Conservation (phyloP, 2,113 vertebrate species). For the Aldabrachelys gigantea region DNA sequence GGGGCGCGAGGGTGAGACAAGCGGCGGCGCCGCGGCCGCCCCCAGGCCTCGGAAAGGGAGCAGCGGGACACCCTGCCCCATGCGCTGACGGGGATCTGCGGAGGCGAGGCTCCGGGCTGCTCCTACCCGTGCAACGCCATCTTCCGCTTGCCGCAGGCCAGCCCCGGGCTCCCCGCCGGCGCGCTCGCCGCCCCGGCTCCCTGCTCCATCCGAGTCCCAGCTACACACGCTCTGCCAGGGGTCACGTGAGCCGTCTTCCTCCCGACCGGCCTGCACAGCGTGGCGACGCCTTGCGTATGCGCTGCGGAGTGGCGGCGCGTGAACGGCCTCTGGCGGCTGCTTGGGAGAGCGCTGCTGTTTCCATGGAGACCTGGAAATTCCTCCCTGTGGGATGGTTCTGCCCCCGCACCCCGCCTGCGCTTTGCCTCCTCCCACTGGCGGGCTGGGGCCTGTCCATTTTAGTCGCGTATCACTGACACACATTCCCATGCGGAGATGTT, state of each 20-base stretch:
- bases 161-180: background rate
- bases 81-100: no score
- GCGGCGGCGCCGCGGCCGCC: background rate
- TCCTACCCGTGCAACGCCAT: slow-evolving; percentile 31
- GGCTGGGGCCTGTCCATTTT: no score
- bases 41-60: background rate
- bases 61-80: background rate
- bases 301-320: no score
- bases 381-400: background rate
- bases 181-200: no score
- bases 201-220: background rate
- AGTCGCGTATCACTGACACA: background rate
- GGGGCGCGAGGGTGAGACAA: background rate
- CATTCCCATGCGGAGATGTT: rapidly evolving
- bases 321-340: rapidly evolving
- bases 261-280: background rate
- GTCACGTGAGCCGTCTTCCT: background rate
- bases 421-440: background rate
- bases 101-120: background rate
- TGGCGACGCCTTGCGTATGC: background rate
- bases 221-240: background rate
- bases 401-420: background rate
- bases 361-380: rapidly evolving
- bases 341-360: background rate
- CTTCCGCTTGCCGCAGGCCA: background rate